Base-by-base conservation (phyloP, 2,888 invertebrate genomes). In the Caenorhabditis panamensis region DNA sequence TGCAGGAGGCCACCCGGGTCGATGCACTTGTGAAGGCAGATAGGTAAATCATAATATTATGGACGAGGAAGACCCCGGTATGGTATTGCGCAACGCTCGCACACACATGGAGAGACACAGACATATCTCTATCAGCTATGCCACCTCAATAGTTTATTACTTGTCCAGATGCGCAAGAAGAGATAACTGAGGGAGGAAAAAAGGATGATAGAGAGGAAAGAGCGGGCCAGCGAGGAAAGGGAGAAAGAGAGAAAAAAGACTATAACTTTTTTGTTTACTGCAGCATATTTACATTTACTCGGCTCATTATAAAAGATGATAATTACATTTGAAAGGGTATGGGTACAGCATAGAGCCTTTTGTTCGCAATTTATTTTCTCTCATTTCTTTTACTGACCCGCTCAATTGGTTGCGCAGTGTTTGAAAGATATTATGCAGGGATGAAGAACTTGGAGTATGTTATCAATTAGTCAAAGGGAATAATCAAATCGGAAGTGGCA, bases 1-100 rank as follows among this genome's bases (percentile, higher is more conserved):
- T 31, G 26, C n/a, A 22, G 44, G 41, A 53, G 72, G 28, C 59
- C 51, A 64, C 73, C 73, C 31, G 47, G 31, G 54, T 24, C n/a
- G 18, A 66, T 58, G 51, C 64, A 73, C 73, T 73, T 64, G 51
- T 36, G 9, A 66, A 53, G 51, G 63, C 49, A 72, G 63, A 44
- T 58, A 69, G 51, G 77, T 69, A 77, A 77, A 77, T 77, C 77
- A 77, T 69, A 77, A 69, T 76, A 76, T 76, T 76, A 76, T 76
- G 59, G 41, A 54, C 59, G 75, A 56, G 76, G 67, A 68, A 56
- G 64, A 51, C 47, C 51, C 59, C 41, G 47, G 67, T 77, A 69
- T 58, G 69, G 63, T 63, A 63, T 78, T 78, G 71, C 78, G 78
- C 78, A 78, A 78, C 41, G 41, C 41, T 49, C 62, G 66, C 49